A percentile compares a stretch with the other conserved stretches of the same genome.
These are phyloP conservation scores for Glareola pratincola DNA, from an alignment of 2,113 vertebrate genomes.

Conservation along the genomic window DNA sequence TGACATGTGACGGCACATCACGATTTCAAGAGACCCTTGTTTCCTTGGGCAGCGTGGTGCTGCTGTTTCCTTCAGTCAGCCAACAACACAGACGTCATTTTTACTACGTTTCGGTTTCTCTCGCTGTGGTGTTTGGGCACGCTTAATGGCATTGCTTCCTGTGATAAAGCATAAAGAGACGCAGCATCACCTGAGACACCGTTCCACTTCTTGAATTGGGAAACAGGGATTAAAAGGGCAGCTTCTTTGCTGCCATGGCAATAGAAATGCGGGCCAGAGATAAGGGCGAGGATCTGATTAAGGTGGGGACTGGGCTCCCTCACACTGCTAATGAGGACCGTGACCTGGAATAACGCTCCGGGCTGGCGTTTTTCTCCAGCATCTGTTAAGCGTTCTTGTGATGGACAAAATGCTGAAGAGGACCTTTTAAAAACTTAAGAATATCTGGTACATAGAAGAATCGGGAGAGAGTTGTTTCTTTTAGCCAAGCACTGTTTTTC, in stretches of 20 bases:
- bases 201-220: neutral
- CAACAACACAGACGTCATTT: neutral
- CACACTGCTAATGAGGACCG: neutral
- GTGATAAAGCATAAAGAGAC: neutral
- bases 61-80: neutral
- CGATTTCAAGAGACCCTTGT: neutral
- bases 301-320: neutral
- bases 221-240: neutral
- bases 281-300: slow-evolving; percentile 26
- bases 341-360: neutral
- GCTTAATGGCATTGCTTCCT: neutral
- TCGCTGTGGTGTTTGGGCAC: neutral
- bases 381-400: neutral
- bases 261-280: neutral
- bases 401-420: neutral
- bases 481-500: neutral
- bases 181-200: neutral
- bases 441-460: neutral
- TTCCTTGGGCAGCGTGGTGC: neutral
- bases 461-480: neutral
- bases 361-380: neutral
- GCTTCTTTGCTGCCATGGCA: slow-evolving; percentile 44
- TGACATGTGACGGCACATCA: neutral
- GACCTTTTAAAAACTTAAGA: neutral
- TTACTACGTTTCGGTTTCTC: neutral